phyloP scores from a whole-genome alignment of 2,797 vertebrate genomes.

The Ceryle rudis region DNA sequence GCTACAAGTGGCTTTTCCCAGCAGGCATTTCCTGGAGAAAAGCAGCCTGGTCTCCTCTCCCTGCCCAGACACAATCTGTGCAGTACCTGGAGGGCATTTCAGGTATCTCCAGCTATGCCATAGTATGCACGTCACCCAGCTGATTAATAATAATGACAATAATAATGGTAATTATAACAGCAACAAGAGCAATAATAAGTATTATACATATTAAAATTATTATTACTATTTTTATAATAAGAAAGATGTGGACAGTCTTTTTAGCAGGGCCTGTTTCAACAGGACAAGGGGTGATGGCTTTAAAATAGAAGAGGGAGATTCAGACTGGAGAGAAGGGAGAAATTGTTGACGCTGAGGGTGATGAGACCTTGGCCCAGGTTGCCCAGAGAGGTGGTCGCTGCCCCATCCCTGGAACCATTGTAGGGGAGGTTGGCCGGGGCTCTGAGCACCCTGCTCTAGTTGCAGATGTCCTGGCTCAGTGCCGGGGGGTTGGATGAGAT shows the following conservation, averaged over 20 bases:
- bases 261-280: neutral
- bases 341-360: too few species aligned
- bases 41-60: neutral
- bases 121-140: neutral
- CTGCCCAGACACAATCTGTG: neutral
- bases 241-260: neutral
- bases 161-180: neutral
- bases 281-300: neutral
- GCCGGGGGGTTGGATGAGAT: neutral
- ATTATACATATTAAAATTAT: neutral
- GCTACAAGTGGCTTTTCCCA: neutral
- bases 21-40: neutral
- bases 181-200: neutral
- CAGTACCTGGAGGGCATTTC: neutral
- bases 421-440: neutral
- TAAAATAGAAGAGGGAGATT: neutral
- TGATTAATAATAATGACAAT: neutral
- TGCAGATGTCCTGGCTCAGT: neutral
- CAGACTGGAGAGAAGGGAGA: neutral
- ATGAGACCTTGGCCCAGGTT: neutral
- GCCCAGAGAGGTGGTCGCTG: neutral
- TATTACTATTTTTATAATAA: too few species aligned
- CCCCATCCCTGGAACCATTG: neutral
- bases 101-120: neutral
- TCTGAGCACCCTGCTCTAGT: neutral